Base-by-base conservation (phyloP, 2,888 invertebrate species). In the Aspidapion aeneum region DNA sequence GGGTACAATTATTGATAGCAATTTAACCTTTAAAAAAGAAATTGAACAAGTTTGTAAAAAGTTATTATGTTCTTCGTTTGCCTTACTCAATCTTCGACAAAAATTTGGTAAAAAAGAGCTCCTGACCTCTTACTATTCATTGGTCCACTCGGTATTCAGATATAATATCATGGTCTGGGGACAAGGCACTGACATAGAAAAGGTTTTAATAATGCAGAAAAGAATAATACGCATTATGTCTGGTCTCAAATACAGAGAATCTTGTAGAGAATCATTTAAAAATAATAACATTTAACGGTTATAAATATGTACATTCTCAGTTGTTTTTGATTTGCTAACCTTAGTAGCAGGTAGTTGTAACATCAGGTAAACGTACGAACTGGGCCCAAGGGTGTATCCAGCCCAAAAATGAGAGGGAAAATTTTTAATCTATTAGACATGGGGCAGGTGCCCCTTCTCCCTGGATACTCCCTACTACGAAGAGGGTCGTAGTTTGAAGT, bases 121-220 rank as follows among this genome's bases (percentile, higher is more conserved):
- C 5, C 22, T 58, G 18, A 58, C 58, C 22, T 18, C 48, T 17
- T 58, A 58, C 20, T 58, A 58, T 49, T 58, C 58, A 20, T 48
- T 58, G 48, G 48, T 49, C 9, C 48, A 58, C 18, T 58, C 12
- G 1, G n/a, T 21, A 21, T 18, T 57, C 18, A 57, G 22, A 35
- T 55, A 55, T 21, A 55, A 55, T 18, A 55, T 55, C n/a, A 21
- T 55, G 20, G 55, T 55, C 18, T 18, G 9, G 55, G 55, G 18
- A 19, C 9, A 55, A 55, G n/a, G 20, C 16, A 18, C 18, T 17
- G 48, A 58, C 3, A 9, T 58, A 18, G 18, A n/a, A 35, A 58
- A 17, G 48, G 48, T 58, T 7, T 48, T 58, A n/a, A 48, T 19
- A 19, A 58, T 48, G 58, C 35, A 58, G 49, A 58, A 58, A 58